Conservation (phyloP, 1,140 invertebrate genomes). For the Drosophila ohnishii region DNA sequence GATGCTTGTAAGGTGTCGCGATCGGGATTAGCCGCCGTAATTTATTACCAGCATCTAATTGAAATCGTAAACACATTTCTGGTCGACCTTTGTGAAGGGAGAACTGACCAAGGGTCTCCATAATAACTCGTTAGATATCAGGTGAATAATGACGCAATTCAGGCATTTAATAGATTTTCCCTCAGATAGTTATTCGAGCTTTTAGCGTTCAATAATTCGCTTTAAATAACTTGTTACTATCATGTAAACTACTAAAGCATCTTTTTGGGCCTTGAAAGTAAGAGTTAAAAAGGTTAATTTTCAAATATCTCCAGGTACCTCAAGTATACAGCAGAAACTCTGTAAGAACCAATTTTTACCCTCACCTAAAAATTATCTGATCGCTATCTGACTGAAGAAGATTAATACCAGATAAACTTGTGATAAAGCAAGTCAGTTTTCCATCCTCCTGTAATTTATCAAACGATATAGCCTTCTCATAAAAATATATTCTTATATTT, state of each 20-base stretch:
- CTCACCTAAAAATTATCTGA: not conserved
- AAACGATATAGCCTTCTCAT: too few species aligned
- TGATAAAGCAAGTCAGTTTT: too few species aligned
- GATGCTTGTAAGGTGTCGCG: slow-evolving; percentile 60
- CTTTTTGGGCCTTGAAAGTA: not conserved
- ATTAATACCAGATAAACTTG: not conserved
- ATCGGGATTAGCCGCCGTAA: slow-evolving; percentile 33
- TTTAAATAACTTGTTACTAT: slow-evolving; percentile 13
- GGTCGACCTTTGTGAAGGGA: slow-evolving; percentile 10
- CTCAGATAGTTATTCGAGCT: not conserved
- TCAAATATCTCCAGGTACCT: not conserved
- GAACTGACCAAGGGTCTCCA: slow-evolving; percentile 14
- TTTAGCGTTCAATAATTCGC: slow-evolving; percentile 11
- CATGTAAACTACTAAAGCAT: not conserved
- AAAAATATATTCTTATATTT: too few species aligned
- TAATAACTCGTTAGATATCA: slow-evolving; percentile 23
- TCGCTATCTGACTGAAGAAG: not conserved
- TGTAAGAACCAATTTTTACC: too few species aligned
- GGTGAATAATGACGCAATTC: slow-evolving; percentile 19
- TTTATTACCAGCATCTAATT: slow-evolving; percentile 53
- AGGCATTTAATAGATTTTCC: not conserved
- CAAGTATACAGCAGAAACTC: too few species aligned
- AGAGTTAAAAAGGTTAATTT: not conserved
- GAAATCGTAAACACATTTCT: slow-evolving; percentile 43
- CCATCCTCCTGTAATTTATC: too few species aligned